These are phyloP conservation scores for Sphyrna mokarran DNA, from an alignment of 2,113 vertebrate species.

Conservation along the genomic window DNA sequence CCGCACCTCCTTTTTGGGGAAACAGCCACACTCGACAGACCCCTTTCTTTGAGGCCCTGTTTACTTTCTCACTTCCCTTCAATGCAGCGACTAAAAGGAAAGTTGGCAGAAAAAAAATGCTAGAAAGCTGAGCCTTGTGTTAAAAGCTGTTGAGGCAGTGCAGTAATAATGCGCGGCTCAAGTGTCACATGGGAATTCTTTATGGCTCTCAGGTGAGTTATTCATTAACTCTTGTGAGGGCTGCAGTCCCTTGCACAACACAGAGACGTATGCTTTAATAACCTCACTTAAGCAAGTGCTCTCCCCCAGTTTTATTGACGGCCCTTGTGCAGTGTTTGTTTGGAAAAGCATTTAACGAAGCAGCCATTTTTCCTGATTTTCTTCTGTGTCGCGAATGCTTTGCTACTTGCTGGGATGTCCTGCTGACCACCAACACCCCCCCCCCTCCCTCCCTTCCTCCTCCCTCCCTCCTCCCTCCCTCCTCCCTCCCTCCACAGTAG, in stretches of 20 bases:
- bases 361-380: neutral
- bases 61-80: neutral
- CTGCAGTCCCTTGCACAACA: neutral
- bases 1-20: neutral
- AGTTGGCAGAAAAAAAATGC: constrained; percentile 11
- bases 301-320: neutral
- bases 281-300: neutral
- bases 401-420: neutral
- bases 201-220: constrained; percentile 8
- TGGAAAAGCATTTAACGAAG: neutral
- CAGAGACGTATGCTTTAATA: neutral
- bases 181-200: neutral
- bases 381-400: neutral
- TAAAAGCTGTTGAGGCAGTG: neutral
- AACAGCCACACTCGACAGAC: neutral
- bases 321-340: neutral
- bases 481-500: neutral
- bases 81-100: neutral
- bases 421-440: neutral
- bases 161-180: neutral
- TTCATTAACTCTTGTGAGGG: constrained; percentile 8
- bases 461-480: too few species aligned
- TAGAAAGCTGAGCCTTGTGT: neutral
- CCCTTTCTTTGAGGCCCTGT: neutral
- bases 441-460: too few species aligned